A percentile compares a stretch with the other conserved stretches of the same genome.
Conservation (phyloP, 1,140 invertebrate species). For the Drosophila mauritiana region DNA sequence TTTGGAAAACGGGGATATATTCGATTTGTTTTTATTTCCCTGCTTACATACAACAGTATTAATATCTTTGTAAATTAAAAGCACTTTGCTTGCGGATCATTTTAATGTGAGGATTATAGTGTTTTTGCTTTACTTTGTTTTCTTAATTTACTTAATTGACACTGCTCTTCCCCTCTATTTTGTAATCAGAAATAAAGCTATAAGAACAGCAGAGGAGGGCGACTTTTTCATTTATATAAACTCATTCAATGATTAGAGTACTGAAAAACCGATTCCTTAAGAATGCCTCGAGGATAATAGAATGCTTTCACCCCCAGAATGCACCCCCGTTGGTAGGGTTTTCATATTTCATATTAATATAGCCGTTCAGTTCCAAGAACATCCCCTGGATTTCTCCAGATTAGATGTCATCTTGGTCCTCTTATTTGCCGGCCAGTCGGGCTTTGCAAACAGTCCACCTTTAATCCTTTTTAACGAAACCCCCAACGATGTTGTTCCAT, state of each 20-base stretch:
- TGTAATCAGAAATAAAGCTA: neutral
- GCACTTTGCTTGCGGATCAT: too few species aligned
- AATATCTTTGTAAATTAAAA: neutral
- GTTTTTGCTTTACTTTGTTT: slow-evolving; percentile 2
- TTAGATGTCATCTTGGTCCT: slow-evolving; percentile 29
- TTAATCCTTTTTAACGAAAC: neutral
- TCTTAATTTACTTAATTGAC: slow-evolving; percentile 9
- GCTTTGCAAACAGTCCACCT: slow-evolving; percentile 3
- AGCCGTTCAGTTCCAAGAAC: neutral
- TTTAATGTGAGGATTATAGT: neutral
- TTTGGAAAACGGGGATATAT: neutral
- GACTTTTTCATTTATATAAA: neutral
- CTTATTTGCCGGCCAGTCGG: slow-evolving; percentile 20
- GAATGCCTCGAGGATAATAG: neutral
- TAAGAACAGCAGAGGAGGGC: neutral
- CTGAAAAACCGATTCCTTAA: neutral
- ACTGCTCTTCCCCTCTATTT: neutral
- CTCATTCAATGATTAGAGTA: neutral
- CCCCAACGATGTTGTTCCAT: slow-evolving; percentile 8
- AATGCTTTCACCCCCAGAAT: neutral
- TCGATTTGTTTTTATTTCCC: too few species aligned
- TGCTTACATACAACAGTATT: neutral
- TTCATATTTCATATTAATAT: neutral
- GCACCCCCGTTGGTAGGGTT: neutral
- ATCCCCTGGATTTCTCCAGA: slow-evolving; percentile 16